phyloP scores from a whole-genome alignment of 2,797 vertebrate species.

The Taenioides sp. region DNA sequence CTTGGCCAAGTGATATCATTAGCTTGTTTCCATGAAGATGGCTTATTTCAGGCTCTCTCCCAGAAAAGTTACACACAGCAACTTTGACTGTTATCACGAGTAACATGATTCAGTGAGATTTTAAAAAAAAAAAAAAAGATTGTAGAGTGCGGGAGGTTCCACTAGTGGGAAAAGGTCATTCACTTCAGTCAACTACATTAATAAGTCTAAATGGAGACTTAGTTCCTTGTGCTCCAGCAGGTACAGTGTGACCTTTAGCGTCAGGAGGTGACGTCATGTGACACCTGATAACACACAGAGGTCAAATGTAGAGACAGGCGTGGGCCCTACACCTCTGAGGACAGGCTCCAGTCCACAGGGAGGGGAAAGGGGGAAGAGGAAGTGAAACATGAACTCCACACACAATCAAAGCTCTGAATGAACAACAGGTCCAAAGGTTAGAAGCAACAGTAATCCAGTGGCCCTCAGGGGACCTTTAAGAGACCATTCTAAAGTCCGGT shows the following conservation, averaged over 20 bases:
- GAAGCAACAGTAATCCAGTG: slow-evolving; percentile 32
- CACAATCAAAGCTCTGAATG: slow-evolving; percentile 36
- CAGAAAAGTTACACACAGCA: too few relatives aligned
- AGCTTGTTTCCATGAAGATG: too few relatives aligned
- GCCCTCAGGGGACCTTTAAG: slow-evolving; percentile 5
- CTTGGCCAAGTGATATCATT: not conserved
- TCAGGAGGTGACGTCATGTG: slow-evolving; percentile 23
- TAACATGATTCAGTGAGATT: too few relatives aligned
- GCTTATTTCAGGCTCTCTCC: too few relatives aligned
- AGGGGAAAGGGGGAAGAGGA: slow-evolving; percentile 42
- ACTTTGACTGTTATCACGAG: too few relatives aligned
- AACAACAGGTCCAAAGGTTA: slow-evolving; percentile 47
- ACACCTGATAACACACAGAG: slow-evolving; percentile 52
- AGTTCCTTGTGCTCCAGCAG: not conserved
- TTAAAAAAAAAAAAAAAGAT: too few relatives aligned
- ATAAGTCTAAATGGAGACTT: too few relatives aligned
- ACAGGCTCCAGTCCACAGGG: slow-evolving; percentile 19
- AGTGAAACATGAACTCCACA: slow-evolving; percentile 36
- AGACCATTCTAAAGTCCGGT: not conserved
- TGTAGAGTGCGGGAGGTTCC: too few relatives aligned
- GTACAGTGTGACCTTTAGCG: slow-evolving; percentile 37
- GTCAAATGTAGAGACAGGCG: slow-evolving; percentile 42
- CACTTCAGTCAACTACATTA: too few relatives aligned
- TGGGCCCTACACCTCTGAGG: slow-evolving; percentile 20
- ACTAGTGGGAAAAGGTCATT: too few relatives aligned